A percentile compares a stretch with the other conserved stretches of the same genome.
phyloP scores from a whole-genome alignment of 2,113 vertebrate species.

The Larimichthys crocea region DNA sequence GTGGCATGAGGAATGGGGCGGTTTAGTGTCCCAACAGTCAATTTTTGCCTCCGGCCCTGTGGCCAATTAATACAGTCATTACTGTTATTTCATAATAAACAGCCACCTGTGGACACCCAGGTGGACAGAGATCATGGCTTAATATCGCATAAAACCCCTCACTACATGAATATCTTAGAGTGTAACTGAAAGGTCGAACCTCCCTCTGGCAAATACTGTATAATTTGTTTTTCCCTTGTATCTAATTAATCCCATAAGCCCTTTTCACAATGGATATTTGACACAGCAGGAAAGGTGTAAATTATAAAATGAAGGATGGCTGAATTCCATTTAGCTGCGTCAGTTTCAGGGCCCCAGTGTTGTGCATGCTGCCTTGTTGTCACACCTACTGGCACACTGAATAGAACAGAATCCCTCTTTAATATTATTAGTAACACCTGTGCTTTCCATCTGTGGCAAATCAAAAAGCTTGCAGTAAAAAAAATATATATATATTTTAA shows the following conservation, averaged over 20 bases:
- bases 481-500: background rate
- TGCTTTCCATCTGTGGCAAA: background rate
- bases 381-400: background rate
- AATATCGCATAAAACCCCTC: background rate
- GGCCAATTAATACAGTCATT: background rate
- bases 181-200: background rate
- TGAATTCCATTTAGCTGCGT: background rate
- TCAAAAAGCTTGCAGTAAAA: background rate
- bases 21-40: background rate
- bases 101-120: constrained; percentile 8
- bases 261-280: background rate
- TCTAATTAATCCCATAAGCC: background rate
- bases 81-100: background rate
- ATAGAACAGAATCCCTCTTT: background rate
- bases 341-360: background rate
- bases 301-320: background rate
- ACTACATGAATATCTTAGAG: background rate
- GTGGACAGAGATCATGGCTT: background rate
- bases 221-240: background rate
- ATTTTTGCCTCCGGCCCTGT: background rate
- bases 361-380: background rate
- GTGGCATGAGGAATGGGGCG: background rate
- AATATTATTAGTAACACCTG: background rate
- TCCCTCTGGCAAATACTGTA: background rate
- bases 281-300: background rate